A percentile compares a stretch with the other conserved stretches of the same genome.
Evolutionary conservation across 1,140 invertebrate genomes (phyloP).

Genomic region (Aphelinus atriplicis): DNA sequence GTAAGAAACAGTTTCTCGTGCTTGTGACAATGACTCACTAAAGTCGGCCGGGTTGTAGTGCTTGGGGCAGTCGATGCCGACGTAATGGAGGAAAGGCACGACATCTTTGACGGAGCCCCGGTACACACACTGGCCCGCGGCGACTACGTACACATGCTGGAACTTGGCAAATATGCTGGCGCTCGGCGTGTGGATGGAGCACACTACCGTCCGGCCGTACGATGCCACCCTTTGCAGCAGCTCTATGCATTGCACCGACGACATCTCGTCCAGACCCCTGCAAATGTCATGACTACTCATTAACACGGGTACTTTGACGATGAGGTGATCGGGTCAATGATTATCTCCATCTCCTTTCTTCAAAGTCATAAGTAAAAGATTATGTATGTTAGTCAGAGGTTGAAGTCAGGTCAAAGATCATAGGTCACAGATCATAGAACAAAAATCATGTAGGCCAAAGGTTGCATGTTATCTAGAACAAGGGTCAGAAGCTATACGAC

Average conservation of each 20-base stretch:
- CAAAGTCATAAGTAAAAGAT: too few relatives aligned
- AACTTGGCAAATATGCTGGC: constrained; percentile 80
- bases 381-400: too few relatives aligned
- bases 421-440: not conserved
- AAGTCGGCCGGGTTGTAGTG: constrained; percentile 88
- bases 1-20: too few relatives aligned
- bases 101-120: constrained; percentile 74
- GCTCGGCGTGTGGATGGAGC: constrained; percentile 92
- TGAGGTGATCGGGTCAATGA: not conserved
- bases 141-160: constrained; percentile 80
- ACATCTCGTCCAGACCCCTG: constrained; percentile 81
- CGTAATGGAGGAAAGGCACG: constrained; percentile 73
- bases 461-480: too few relatives aligned
- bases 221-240: constrained; percentile 80
- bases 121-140: constrained; percentile 79
- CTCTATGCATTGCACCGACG: constrained; percentile 79
- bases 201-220: constrained; percentile 86
- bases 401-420: too few relatives aligned
- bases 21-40: constrained; percentile 66
- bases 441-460: not conserved
- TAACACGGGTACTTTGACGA: too few relatives aligned
- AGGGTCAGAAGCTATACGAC: too few relatives aligned
- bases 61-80: constrained; percentile 77
- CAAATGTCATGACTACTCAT: constrained; percentile 42
- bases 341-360: too few relatives aligned